Conservation (phyloP, 2,797 vertebrate species). For the Muraenolepis orangiensis region DNA sequence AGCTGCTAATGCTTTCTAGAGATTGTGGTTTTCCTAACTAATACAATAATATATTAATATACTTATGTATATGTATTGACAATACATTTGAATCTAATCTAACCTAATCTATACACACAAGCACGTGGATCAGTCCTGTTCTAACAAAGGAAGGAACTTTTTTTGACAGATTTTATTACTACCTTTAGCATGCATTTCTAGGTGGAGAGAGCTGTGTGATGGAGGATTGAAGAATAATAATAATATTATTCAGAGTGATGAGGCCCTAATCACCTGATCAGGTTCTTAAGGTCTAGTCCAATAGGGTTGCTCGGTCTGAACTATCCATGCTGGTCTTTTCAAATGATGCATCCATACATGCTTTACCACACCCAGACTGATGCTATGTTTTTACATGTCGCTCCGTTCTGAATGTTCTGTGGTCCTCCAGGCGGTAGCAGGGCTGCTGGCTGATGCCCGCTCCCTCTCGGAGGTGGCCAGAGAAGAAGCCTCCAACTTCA, state of each 20-base stretch:
- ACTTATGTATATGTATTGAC: too few relatives aligned
- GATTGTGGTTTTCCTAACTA: too few relatives aligned
- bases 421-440: slow-evolving; percentile 84
- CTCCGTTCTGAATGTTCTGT: background rate
- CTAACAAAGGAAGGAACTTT: too few relatives aligned
- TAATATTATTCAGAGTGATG: background rate
- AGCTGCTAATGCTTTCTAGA: too few relatives aligned
- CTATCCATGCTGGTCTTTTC: background rate
- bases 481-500: slow-evolving; percentile 95
- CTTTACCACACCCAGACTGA: background rate
- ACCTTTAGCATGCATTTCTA: background rate
- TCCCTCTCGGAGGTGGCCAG: slow-evolving; percentile 92
- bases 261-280: background rate
- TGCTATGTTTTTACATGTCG: background rate
- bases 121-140: background rate
- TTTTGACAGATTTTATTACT: too few relatives aligned
- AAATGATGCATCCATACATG: too few relatives aligned
- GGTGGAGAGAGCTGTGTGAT: background rate
- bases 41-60: too few relatives aligned
- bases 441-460: slow-evolving; percentile 91
- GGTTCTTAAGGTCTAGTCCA: background rate
- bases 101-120: too few relatives aligned
- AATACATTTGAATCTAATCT: too few relatives aligned
- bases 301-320: background rate
- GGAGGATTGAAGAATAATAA: too few relatives aligned